phyloP scores from a whole-genome alignment of 2,888 invertebrate genomes.

The Hirudinaria manillensis region DNA sequence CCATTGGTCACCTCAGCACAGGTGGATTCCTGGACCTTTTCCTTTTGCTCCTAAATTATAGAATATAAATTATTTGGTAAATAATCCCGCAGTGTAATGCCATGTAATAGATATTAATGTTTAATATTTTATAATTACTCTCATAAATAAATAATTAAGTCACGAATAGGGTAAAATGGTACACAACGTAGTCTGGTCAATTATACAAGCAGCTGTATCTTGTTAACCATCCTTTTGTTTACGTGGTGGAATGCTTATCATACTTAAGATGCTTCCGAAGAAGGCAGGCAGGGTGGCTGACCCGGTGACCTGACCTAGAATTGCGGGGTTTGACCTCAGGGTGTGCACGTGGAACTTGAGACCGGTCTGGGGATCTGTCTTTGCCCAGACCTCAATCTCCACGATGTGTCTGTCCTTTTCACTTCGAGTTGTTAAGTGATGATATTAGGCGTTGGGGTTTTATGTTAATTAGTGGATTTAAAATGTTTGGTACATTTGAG shows the following conservation, averaged over 20 bases:
- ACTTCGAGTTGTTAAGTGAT: not conserved
- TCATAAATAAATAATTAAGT: too few species aligned
- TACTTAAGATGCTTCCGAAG: constrained; percentile 52
- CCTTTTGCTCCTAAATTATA: constrained; percentile 31
- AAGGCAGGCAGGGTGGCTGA: constrained; percentile 58
- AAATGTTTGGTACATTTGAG: not conserved
- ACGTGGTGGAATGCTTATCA: constrained; percentile 10
- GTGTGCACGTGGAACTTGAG: constrained; percentile 52
- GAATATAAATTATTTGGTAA: constrained; percentile 1
- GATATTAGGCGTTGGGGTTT: not conserved
- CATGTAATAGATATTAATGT: too few species aligned
- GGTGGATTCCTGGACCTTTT: constrained; percentile 36
- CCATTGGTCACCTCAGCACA: constrained; percentile 26
- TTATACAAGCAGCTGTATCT: not conserved
- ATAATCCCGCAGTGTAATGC: too few species aligned
- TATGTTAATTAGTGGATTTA: not conserved
- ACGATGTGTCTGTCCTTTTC: constrained; percentile 17
- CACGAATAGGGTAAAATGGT: not conserved
- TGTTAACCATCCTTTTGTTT: not conserved
- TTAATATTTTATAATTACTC: too few species aligned
- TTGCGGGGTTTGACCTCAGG: constrained; percentile 57
- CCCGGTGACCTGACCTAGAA: constrained; percentile 58
- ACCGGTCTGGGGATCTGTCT: constrained; percentile 37
- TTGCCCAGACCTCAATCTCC: constrained; percentile 26
- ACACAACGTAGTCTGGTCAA: not conserved